phyloP scores from a whole-genome alignment of 2,113 vertebrate genomes.

The Oreochromis tanganicae region DNA sequence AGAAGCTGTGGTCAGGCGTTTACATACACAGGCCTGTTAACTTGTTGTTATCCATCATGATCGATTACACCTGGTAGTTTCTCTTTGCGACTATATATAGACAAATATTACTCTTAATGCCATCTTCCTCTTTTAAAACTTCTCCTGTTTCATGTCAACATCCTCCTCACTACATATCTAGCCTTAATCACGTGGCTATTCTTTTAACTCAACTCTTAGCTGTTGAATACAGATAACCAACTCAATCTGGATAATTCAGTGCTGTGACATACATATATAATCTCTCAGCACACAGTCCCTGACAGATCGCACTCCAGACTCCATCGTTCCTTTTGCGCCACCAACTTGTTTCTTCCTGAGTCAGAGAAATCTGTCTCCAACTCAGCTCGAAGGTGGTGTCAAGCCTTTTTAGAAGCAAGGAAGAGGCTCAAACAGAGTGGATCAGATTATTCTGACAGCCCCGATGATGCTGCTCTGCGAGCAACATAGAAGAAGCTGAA shows the following conservation, averaged over 20 bases:
- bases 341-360: background rate
- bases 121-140: background rate
- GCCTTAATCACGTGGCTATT: background rate
- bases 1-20: background rate
- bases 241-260: background rate
- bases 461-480: background rate
- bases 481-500: slow-evolving; percentile 17
- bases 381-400: background rate
- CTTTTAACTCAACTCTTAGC: background rate
- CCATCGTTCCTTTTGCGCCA: background rate
- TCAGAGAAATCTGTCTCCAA: background rate
- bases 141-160: background rate
- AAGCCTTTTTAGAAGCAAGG: background rate
- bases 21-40: background rate
- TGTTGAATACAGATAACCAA: background rate
- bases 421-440: background rate
- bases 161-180: background rate
- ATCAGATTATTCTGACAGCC: slow-evolving; percentile 23
- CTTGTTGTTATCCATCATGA: background rate
- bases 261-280: background rate
- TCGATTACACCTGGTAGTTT: background rate
- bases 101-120: background rate
- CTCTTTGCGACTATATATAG: background rate
- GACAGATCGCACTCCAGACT: background rate
- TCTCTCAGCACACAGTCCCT: background rate